Evolutionary conservation across 2,797 vertebrate species (phyloP).

Genomic region (Myoxocephalus aenaeus): DNA sequence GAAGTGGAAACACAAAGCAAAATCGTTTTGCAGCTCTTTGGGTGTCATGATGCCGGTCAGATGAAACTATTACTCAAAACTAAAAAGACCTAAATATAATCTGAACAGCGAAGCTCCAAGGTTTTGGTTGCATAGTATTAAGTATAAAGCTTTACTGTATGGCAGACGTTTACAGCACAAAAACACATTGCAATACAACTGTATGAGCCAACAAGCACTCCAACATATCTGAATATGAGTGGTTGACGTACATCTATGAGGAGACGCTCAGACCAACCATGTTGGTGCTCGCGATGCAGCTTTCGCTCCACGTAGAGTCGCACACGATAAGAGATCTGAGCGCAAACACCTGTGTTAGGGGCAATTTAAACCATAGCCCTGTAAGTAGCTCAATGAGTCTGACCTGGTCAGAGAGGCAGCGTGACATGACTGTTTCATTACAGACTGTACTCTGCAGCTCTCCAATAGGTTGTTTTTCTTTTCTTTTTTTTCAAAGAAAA

Average conservation of each 20-base stretch:
- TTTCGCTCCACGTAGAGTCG: background rate
- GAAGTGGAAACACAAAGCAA: slow-evolving; percentile 35
- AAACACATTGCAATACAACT: background rate
- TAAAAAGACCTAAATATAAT: slow-evolving; percentile 4
- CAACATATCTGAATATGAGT: background rate
- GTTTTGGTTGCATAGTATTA: background rate
- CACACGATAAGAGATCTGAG: background rate
- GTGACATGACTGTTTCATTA: slow-evolving; percentile 12
- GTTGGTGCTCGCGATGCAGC: background rate
- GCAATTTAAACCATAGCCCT: background rate
- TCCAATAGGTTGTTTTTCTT: no score
- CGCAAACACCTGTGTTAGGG: background rate
- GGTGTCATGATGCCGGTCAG: slow-evolving; percentile 7
- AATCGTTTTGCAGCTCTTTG: background rate
- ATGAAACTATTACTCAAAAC: slow-evolving; percentile 25
- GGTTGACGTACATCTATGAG: background rate
- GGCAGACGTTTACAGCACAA: background rate
- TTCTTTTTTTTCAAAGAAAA: no score
- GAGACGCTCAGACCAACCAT: background rate
- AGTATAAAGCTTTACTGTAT: background rate
- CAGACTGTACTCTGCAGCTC: background rate
- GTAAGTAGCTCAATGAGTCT: slow-evolving; percentile 2
- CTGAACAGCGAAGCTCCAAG: background rate
- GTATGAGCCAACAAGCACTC: background rate
- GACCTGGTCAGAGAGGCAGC: slow-evolving; percentile 1